phyloP scores from a whole-genome alignment of 2,888 invertebrate species.

The Choreutis nemorana region DNA sequence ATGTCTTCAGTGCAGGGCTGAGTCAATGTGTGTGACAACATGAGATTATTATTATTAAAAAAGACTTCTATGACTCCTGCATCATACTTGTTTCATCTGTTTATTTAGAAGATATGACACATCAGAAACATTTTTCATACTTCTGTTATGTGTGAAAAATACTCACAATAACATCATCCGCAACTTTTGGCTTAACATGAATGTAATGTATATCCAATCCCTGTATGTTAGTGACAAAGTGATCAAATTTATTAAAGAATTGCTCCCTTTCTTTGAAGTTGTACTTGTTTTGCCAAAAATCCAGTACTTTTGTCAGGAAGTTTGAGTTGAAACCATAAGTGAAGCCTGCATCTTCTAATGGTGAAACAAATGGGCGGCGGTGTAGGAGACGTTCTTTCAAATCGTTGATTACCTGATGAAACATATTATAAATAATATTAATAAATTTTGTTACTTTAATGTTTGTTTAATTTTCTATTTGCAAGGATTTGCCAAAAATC shows the following conservation, averaged over 20 bases:
- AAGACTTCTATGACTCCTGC: too few species aligned
- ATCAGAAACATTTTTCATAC: too few species aligned
- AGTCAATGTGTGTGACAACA: too few species aligned
- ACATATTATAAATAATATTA: constrained; percentile 11
- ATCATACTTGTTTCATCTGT: too few species aligned
- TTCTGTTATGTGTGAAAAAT: too few species aligned
- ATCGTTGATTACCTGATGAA: constrained; percentile 57
- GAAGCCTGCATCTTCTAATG: constrained; percentile 74
- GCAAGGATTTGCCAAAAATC: too few species aligned
- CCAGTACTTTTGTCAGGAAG: constrained; percentile 70
- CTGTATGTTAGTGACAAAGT: constrained; percentile 80
- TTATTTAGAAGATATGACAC: too few species aligned
- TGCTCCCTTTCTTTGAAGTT: constrained; percentile 70
- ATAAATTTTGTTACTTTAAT: too few species aligned
- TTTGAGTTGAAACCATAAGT: constrained; percentile 83
- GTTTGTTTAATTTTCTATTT: too few species aligned
- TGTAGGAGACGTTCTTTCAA: constrained; percentile 62
- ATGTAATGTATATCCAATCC: constrained; percentile 78
- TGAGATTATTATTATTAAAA: too few species aligned
- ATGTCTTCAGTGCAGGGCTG: too few species aligned
- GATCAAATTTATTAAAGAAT: constrained; percentile 76
- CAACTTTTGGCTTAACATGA: constrained; percentile 67
- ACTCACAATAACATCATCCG: constrained; percentile 27
- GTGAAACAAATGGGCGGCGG: constrained; percentile 47
- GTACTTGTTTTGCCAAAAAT: constrained; percentile 83